Evolutionary conservation across 2,113 vertebrate genomes (phyloP), one percentile per base, ranked within the genome.

Genomic region (Scophthalmus maximus): DNA sequence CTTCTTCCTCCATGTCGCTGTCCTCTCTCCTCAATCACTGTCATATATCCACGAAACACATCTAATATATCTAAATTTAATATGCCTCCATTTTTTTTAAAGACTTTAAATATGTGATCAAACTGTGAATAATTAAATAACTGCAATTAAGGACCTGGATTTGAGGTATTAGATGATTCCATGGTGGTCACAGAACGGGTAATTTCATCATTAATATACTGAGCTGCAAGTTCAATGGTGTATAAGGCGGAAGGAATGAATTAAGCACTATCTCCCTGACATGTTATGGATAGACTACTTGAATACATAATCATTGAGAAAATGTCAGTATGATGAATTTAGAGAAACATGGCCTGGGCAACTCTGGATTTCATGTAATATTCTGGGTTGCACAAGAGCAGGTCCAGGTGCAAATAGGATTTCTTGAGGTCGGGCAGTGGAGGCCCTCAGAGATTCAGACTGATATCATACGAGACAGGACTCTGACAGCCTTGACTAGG

Each of bases 381-480:
- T 26, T 60, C 49, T 20, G 47, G 46, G 83, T 47, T 64, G 26
- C 65, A 40, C 11, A 11, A 15, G 23, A 67, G 7, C n/a, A 68
- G 23, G 76, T 60, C 15, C 49, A 60, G 69, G 69, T 78, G 59
- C 15, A 80, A 53, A 71, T 81, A n/a, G 65, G 61, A 81, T 75
- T 51, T 78, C 36, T 26, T 34, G 30, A 47, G 49, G 76, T 78
- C 40, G 47, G 70, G 53, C 36, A 46, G 61, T 59, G 9, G 23
- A 32, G 38, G 22, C 20, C 51, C 12, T 44, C 12, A 27, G 59
- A 65, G 32, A 59, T 82, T 47, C 68, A 17, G 38, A 84, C 27
- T 76, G 60, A 78, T 78, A 77, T 79, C 50, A 73, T 68, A 79
- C 32, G 52, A 68, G 69, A 69, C 70, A 68, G 61, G 53, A 66